phyloP scores from a whole-genome alignment of 2,888 invertebrate genomes.

The Thera britannica region DNA sequence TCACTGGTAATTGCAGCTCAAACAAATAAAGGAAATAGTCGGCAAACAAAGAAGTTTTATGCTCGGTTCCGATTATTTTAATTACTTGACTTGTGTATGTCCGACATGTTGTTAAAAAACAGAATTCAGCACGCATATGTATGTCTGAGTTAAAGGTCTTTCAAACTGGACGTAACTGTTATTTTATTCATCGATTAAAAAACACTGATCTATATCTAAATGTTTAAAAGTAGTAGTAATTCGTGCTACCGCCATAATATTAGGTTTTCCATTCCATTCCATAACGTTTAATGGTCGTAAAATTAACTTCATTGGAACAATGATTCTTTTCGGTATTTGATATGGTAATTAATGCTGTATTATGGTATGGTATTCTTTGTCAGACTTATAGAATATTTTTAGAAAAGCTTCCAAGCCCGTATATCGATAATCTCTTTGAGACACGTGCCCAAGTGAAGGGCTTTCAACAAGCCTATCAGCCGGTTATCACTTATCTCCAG shows the following conservation, averaged over 20 bases:
- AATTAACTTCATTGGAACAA: neutral
- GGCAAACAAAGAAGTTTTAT: conserved; percentile 18
- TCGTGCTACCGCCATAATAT: neutral
- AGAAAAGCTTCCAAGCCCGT: conserved; percentile 7
- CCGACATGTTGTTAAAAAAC: conserved; percentile 11
- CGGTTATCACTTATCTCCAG: conserved; percentile 30
- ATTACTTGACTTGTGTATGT: conserved; percentile 6
- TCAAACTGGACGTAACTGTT: neutral
- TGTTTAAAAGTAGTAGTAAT: neutral
- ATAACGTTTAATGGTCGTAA: neutral
- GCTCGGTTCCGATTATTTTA: conserved; percentile 11
- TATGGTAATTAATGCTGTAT: too few relatives aligned
- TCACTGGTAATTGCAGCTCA: conserved; percentile 17
- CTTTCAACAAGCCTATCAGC: conserved; percentile 28
- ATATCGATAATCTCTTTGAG: conserved; percentile 26
- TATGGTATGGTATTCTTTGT: conserved; percentile 1
- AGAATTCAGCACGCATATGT: conserved; percentile 1
- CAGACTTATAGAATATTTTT: conserved; percentile 18
- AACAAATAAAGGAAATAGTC: conserved; percentile 25
- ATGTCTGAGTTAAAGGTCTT: neutral
- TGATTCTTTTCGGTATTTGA: neutral
- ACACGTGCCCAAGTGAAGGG: conserved; percentile 25
- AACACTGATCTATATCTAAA: neutral
- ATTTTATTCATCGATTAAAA: neutral
- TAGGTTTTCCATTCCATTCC: neutral